phyloP scores from a whole-genome alignment of 2,113 vertebrate species.

The Menidia beryllina region DNA sequence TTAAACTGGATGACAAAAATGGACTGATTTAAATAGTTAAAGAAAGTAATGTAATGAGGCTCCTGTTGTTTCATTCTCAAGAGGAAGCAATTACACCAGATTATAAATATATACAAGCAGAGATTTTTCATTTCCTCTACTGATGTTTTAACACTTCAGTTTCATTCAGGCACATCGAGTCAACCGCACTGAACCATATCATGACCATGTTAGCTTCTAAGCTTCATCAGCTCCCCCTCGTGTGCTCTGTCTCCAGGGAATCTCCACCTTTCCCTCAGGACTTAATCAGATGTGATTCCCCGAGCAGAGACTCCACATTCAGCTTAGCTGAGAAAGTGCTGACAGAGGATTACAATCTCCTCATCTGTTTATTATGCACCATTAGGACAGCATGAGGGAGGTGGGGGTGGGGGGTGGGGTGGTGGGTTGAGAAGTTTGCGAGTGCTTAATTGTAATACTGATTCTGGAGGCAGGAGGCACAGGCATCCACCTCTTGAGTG shows the following conservation, averaged over 20 bases:
- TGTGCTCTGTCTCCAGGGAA: slow-evolving; percentile 34
- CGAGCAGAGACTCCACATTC: slow-evolving; percentile 63
- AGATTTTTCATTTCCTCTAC: slow-evolving; percentile 5
- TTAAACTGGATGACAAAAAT: too few species aligned
- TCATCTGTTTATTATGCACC: slow-evolving; percentile 72
- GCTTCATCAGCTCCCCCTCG: slow-evolving; percentile 12
- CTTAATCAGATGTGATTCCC: slow-evolving; percentile 63
- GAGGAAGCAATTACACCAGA: slow-evolving; percentile 8
- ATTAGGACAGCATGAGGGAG: slow-evolving; percentile 44
- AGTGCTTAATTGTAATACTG: slow-evolving; percentile 66
- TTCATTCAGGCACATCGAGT: background rate
- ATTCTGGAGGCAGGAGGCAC: slow-evolving; percentile 43
- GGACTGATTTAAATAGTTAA: too few species aligned
- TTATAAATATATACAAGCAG: slow-evolving; percentile 22
- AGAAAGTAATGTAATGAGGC: too few species aligned
- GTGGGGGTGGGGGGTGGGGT: slow-evolving; percentile 7
- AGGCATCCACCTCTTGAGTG: slow-evolving; percentile 3
- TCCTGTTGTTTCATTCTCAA: slow-evolving; percentile 1
- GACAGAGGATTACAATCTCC: slow-evolving; percentile 61
- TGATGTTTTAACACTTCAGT: too few species aligned
- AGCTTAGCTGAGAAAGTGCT: slow-evolving; percentile 62
- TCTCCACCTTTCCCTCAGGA: slow-evolving; percentile 45
- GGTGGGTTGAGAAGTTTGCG: slow-evolving; percentile 25
- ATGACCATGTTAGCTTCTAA: too few species aligned
- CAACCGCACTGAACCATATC: slow-evolving; percentile 29